phyloP scores from a whole-genome alignment of 1,140 invertebrate species.

The Stegodyphus mimosarum region DNA sequence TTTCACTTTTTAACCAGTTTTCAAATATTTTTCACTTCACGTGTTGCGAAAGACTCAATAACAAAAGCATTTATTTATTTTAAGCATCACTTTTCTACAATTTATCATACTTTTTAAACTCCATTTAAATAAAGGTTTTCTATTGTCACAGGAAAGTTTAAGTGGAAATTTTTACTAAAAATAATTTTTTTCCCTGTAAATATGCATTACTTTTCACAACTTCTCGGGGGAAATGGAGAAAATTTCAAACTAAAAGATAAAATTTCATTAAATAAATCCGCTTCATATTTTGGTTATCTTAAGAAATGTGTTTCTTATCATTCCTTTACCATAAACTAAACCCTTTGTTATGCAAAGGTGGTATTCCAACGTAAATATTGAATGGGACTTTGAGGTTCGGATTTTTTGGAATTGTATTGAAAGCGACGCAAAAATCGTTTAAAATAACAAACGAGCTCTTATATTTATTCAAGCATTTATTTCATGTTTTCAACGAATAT shows the following conservation, averaged over 20 bases:
- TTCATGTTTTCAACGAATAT: neutral
- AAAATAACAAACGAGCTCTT: constrained; percentile 19
- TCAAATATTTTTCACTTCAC: no score
- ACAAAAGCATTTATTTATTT: no score
- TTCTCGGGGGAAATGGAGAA: no score
- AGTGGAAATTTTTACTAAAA: no score
- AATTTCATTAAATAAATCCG: neutral
- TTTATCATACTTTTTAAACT: no score
- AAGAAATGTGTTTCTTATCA: neutral
- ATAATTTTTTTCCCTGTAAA: no score
- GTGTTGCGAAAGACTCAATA: no score
- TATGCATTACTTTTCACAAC: no score
- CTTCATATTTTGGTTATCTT: neutral
- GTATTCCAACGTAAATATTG: neutral
- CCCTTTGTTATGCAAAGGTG: constrained; percentile 27
- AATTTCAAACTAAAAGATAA: neutral
- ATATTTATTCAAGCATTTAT: constrained; percentile 8
- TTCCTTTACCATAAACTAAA: neutral
- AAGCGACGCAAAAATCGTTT: constrained; percentile 17
- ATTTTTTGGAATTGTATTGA: constrained; percentile 17
- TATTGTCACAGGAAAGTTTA: no score
- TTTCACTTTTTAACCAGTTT: no score
- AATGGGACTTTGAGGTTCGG: neutral
- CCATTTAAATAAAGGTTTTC: no score
- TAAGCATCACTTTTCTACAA: no score